phyloP scores from a whole-genome alignment of 1,140 invertebrate genomes.

The Theocolax elegans region DNA sequence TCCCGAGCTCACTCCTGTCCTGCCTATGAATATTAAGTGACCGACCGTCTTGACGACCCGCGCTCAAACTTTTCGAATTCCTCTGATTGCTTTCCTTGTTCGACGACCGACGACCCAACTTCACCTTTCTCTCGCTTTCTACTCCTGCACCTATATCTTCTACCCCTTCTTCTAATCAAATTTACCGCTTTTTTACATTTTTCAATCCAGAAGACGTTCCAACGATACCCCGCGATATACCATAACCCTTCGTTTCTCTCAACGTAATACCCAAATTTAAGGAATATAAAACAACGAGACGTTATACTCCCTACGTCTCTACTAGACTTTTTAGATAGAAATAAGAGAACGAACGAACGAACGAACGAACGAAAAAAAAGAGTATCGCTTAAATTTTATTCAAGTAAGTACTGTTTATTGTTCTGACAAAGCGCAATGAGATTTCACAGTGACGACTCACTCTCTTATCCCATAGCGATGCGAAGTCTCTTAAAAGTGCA shows the following conservation, averaged over 20 bases:
- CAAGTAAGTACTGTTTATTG: slow-evolving; percentile 13
- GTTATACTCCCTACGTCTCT: too few relatives aligned
- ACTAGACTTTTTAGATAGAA: too few relatives aligned
- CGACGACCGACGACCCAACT: neutral
- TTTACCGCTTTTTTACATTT: too few relatives aligned
- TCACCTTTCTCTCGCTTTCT: neutral
- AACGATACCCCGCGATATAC: too few relatives aligned
- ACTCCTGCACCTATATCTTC: too few relatives aligned
- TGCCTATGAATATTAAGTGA: slow-evolving; percentile 8
- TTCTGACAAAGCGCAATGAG: slow-evolving; percentile 15
- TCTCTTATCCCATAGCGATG: neutral
- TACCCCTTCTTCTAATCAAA: too few relatives aligned
- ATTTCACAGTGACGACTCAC: slow-evolving; percentile 5
- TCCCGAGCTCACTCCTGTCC: neutral
- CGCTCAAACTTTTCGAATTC: slow-evolving; percentile 28
- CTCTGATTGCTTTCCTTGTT: too few relatives aligned
- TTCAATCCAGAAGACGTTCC: too few relatives aligned
- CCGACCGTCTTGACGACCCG: neutral
- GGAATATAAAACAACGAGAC: too few relatives aligned
- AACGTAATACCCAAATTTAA: too few relatives aligned
- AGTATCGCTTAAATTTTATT: slow-evolving; percentile 12
- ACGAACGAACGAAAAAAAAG: neutral
- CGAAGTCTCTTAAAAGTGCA: slow-evolving; percentile 5
- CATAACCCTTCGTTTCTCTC: too few relatives aligned
- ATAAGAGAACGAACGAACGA: too few relatives aligned